phyloP scores from a whole-genome alignment of 1,140 invertebrate species.

The Paraescarpia echinospica region DNA sequence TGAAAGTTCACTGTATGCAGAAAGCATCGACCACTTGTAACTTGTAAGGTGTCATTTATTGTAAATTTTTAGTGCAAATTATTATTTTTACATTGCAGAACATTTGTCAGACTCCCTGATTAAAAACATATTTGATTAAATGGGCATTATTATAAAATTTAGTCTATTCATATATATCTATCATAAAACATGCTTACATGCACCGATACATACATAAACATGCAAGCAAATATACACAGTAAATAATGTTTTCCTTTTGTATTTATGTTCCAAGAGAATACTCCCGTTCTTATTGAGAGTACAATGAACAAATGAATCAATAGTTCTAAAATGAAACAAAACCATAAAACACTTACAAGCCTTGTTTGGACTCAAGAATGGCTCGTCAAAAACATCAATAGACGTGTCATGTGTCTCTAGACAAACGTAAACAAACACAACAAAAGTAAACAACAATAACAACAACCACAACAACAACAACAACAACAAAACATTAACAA shows the following conservation, averaged over 20 bases:
- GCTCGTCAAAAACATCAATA: background rate
- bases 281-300: background rate
- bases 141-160: too few species aligned
- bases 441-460: background rate
- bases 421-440: background rate
- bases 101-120: too few species aligned
- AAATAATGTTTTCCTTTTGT: background rate
- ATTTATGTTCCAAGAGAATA: background rate
- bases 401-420: background rate
- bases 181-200: background rate
- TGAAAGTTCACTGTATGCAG: background rate
- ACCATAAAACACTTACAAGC: background rate
- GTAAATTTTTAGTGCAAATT: background rate
- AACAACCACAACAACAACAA: background rate
- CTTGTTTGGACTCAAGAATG: background rate
- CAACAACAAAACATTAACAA: background rate
- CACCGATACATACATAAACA: background rate
- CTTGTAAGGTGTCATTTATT: background rate
- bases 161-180: too few species aligned
- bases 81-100: too few species aligned
- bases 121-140: too few species aligned
- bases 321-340: background rate
- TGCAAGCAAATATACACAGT: background rate
- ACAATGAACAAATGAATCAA: background rate
- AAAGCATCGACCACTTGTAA: background rate